Evolutionary conservation across 2,113 vertebrate species (phyloP), one percentile per base, ranked within the genome.

Genomic region (Hemibagrus wyckioides): DNA sequence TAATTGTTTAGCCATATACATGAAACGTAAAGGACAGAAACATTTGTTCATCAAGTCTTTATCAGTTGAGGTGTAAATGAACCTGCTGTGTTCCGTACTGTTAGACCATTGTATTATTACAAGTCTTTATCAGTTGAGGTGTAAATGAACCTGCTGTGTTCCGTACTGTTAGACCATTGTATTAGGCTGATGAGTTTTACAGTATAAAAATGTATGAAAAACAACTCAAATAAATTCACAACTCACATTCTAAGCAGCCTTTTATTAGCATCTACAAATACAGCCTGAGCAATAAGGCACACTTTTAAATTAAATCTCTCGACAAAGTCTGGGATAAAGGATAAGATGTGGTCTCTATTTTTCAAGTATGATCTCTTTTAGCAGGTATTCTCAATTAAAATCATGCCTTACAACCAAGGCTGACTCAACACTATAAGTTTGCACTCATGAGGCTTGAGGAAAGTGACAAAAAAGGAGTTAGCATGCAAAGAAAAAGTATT

Each of bases 381-480:
- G n/a, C n/a, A n/a, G n/a, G n/a, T 7, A 5, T 91, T 9, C 0
- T 77, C 9, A 0, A 7, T 0, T 44, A 95, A 0, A 4, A 0
- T 0, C 2, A 87, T 89, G 0, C 48, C 13, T 0, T 2, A 25
- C 0, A 88, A 0, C 94, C 95, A 95, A 28, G 91, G 90, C 10
- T 77, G 82, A 82, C 28, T 89, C 93, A 91, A 94, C 86, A 96
- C 94, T 0, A 0, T 81, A 6, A 95, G 93, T 2, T 6, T 91
- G 92, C 95, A 96, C 75, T 0, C 0, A 89, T 91, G 92, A 2
- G 81, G 0, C 94, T 95, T 91, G 8, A 88, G 85, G 25, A 17
- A 61, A 69, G 56, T 59, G 30, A 65, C n/a, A 3, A 83, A 23
- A 71, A 14, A 59, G 23, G 17, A 71, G 48, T 69, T 54, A 80